Evolutionary conservation across 2,888 invertebrate species (phyloP).

Genomic region (Ectobius pallidus): DNA sequence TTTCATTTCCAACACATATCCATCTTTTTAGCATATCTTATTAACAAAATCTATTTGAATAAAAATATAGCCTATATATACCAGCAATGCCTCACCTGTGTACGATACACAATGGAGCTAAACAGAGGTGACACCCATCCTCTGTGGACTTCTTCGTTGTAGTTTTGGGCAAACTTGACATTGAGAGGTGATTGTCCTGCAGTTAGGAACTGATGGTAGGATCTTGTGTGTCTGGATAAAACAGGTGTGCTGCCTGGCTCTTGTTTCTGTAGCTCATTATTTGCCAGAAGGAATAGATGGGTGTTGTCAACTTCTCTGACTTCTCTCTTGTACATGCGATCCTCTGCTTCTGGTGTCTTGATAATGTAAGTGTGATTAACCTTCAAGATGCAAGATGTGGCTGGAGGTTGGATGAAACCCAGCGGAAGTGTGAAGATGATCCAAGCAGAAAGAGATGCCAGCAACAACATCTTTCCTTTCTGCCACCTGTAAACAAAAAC

Average conservation of each 20-base stretch:
- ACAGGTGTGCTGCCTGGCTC: not conserved
- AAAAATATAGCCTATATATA: no score
- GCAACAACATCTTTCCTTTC: constrained; percentile 83
- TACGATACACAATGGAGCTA: constrained; percentile 89
- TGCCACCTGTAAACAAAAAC: constrained; percentile 64
- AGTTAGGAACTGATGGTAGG: constrained; percentile 53
- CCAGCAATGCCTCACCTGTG: constrained; percentile 55
- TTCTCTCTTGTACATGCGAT: constrained; percentile 28
- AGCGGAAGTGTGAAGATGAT: constrained; percentile 95
- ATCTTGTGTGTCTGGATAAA: constrained; percentile 52
- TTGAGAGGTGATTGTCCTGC: constrained; percentile 75
- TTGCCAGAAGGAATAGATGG: constrained; percentile 40
- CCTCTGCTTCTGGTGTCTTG: constrained; percentile 60
- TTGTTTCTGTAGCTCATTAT: constrained; percentile 43
- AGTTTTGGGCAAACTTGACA: constrained; percentile 78
- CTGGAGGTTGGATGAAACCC: constrained; percentile 93
- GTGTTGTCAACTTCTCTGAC: not conserved
- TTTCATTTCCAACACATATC: no score
- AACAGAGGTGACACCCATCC: constrained; percentile 90
- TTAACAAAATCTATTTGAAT: no score
- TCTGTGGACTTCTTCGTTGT: constrained; percentile 69
- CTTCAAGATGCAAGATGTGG: constrained; percentile 79
- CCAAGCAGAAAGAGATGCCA: constrained; percentile 93
- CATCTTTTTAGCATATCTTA: no score
- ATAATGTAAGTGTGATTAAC: constrained; percentile 69